Conservation (phyloP, 1,140 invertebrate species). For the Drosophila aff. region DNA sequence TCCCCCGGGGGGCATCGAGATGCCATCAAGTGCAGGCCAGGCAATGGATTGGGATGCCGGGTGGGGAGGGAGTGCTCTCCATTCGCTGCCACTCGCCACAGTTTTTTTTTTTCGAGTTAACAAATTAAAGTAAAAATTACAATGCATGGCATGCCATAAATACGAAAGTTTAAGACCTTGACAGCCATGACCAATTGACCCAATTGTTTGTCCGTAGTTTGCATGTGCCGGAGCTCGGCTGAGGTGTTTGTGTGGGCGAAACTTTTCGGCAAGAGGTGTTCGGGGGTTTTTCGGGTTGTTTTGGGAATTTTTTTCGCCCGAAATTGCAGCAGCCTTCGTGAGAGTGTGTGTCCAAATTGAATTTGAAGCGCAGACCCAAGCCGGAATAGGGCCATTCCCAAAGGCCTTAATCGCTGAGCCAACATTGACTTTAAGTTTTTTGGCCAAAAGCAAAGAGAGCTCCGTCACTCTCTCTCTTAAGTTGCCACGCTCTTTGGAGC, state of each 20-base stretch:
- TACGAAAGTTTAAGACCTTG: constrained; percentile 78
- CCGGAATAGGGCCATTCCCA: constrained; percentile 52
- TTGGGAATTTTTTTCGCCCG: constrained; percentile 18
- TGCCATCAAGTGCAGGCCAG: constrained; percentile 41
- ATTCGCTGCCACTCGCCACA: not conserved
- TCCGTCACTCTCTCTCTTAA: constrained; percentile 18
- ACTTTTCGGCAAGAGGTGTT: constrained; percentile 2
- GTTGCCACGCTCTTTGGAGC: constrained; percentile 30
- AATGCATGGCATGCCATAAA: constrained; percentile 78
- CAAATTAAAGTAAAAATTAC: constrained; percentile 75
- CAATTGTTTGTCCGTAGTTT: constrained; percentile 66
- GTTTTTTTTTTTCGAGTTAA: constrained; percentile 46
- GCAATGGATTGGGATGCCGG: constrained; percentile 23
- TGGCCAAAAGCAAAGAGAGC: constrained; percentile 22
- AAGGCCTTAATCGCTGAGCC: constrained; percentile 26
- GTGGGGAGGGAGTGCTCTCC: not conserved
- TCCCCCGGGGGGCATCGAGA: constrained; percentile 5
- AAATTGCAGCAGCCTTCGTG: constrained; percentile 37
- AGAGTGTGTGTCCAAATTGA: constrained; percentile 66
- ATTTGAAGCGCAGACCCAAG: constrained; percentile 65
- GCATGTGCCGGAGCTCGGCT: constrained; percentile 43
- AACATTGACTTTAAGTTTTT: constrained; percentile 28
- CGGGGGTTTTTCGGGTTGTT: not conserved
- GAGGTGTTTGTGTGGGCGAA: constrained; percentile 47
- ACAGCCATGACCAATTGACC: constrained; percentile 80